Evolutionary conservation across 1,140 invertebrate genomes (phyloP), one percentile per base, ranked within the genome.

Genomic region (Oppia nitens): DNA sequence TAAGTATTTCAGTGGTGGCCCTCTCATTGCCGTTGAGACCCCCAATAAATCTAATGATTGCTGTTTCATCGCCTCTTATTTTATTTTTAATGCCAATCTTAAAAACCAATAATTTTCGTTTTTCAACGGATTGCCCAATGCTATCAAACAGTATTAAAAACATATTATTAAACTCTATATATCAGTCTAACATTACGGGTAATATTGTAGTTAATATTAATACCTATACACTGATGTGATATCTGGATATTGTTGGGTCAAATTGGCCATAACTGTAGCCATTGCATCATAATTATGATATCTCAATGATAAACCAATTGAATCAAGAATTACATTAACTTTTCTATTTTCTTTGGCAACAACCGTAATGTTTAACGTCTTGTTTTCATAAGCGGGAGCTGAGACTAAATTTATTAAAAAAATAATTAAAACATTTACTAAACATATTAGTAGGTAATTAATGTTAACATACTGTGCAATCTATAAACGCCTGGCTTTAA

Each of bases 21-120:
- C 85, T 80, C 74, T 98, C 94, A 71, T 98, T 93, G 0, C 94
- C 95, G 69, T 98, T 94, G 88, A 98, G 98, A 70, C 97, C 97
- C 1, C 83, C 93, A 27, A 98, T 85, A 73, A 87, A 92, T 72
- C 98, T 98, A 57, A 98, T 84, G 77, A 91, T 86, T 0, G 91
- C 91, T 61, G 82, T 78, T 55, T 81, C 69, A 32, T 82, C 25
- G 49, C 71, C 65, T 60, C 81, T 66, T 53, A 77, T 68, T 54
- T 70, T 66, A 23, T 56, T 53, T 74, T 85, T 82, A 58, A 78
- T 73, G 23, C 81, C 82, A 45, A 95, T 86, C 71, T 90, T 81
- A 27, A 94, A 66, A 0, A 81, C 87, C 67, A 84, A 74, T 45
- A 95, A 70, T 47, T 84, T 80, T 20, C 84, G 74, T 21, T 80